Conservation (phyloP, 2,797 vertebrate genomes). For the Eremophila alpestris region DNA sequence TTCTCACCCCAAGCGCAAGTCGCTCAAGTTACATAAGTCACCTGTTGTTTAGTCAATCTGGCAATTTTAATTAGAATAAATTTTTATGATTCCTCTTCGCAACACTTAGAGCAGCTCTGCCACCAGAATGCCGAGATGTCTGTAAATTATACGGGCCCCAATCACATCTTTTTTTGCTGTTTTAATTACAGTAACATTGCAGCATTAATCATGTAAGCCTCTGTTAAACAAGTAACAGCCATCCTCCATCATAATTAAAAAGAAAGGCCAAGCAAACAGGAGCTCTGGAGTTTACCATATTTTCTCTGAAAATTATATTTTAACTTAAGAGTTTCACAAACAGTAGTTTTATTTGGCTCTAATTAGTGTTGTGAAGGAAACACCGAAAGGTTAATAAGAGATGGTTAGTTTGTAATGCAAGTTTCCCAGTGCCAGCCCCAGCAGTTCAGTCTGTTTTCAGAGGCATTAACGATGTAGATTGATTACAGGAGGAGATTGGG, state of each 20-base stretch:
- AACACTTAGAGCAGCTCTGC: conserved; percentile 36
- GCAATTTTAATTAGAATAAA: conserved; percentile 71
- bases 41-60: conserved; percentile 71
- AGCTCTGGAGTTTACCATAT: conserved; percentile 51
- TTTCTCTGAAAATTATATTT: conserved; percentile 69
- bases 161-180: conserved; percentile 58
- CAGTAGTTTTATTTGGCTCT: conserved; percentile 66
- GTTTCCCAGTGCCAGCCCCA: conserved; percentile 74
- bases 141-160: conserved; percentile 57
- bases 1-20: conserved; percentile 49
- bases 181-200: conserved; percentile 67
- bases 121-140: conserved; percentile 44
- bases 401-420: conserved; percentile 76
- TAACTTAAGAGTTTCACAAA: conserved; percentile 57
- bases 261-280: conserved; percentile 57
- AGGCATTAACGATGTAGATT: conserved; percentile 80
- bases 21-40: conserved; percentile 53
- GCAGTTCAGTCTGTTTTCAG: conserved; percentile 75
- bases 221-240: conserved; percentile 60
- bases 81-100: conserved; percentile 48
- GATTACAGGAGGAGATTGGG: conserved; percentile 71
- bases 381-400: conserved; percentile 77
- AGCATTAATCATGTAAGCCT: conserved; percentile 66
- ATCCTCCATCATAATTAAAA: conserved; percentile 68
- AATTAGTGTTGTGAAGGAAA: conserved; percentile 75